Percentiles rank a stretch among this genome's conserved stretches.
phyloP scores from a whole-genome alignment of 2,888 invertebrate genomes.

The Lepeophtheirus nordmannii region DNA sequence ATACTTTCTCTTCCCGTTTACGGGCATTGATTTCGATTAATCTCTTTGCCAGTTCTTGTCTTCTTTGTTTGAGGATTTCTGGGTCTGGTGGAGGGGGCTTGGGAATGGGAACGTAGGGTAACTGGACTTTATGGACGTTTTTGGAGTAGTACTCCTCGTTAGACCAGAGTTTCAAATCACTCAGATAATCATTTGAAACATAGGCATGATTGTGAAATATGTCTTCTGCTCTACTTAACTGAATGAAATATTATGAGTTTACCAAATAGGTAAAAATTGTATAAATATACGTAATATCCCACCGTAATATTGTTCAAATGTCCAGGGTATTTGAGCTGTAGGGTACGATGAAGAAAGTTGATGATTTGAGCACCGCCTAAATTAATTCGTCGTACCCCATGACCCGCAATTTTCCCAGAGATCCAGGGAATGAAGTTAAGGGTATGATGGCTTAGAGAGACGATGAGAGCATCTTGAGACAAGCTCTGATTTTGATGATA shows the following conservation, averaged over 20 bases:
- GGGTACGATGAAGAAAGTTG: constrained; percentile 62
- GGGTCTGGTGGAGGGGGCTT: constrained; percentile 40
- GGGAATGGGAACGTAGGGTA: constrained; percentile 51
- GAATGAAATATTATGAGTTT: constrained; percentile 3
- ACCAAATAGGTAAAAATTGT: neutral
- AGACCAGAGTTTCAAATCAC: constrained; percentile 63
- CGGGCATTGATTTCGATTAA: constrained; percentile 76
- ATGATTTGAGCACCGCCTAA: constrained; percentile 73
- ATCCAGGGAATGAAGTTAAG: constrained; percentile 74
- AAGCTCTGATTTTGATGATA: constrained; percentile 44
- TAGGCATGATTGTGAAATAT: constrained; percentile 62
- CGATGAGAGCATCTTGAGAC: constrained; percentile 12
- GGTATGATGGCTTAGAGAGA: constrained; percentile 67
- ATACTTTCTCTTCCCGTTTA: constrained; percentile 62
- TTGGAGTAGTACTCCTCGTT: constrained; percentile 50
- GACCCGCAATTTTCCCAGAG: constrained; percentile 49
- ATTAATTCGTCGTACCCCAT: constrained; percentile 62
- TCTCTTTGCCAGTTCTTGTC: constrained; percentile 34
- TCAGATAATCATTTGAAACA: constrained; percentile 60
- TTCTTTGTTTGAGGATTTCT: constrained; percentile 42
- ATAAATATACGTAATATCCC: constrained; percentile 8
- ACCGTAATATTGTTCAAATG: constrained; percentile 73
- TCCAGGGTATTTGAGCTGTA: constrained; percentile 83
- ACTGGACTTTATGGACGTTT: constrained; percentile 65
- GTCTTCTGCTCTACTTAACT: constrained; percentile 39